phyloP scores from a whole-genome alignment of 2,797 vertebrate species.

The Amblyopsis hoosieri region DNA sequence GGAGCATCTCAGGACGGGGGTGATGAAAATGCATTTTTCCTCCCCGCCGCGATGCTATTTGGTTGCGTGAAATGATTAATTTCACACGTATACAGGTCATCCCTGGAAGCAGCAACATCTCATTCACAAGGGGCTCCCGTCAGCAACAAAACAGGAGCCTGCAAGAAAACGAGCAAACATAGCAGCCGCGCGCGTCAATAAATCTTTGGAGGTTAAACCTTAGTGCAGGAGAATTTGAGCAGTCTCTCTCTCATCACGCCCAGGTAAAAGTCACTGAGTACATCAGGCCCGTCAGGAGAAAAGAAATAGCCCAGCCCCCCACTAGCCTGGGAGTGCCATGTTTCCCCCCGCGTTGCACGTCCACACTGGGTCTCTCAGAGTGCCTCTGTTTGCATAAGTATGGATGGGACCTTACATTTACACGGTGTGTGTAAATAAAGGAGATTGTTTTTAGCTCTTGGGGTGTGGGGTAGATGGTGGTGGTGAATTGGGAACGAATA shows the following conservation, averaged over 20 bases:
- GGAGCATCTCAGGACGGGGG: constrained; percentile 49
- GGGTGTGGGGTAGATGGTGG: too few species aligned
- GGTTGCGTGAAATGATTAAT: constrained; percentile 79
- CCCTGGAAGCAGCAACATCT: constrained; percentile 75
- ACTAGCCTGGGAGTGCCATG: constrained; percentile 43
- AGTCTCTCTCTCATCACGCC: constrained; percentile 32
- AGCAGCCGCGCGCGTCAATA: constrained; percentile 70
- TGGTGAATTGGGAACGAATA: too few species aligned
- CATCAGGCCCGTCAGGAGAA: constrained; percentile 50
- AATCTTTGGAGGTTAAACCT: constrained; percentile 77
- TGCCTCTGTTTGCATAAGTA: constrained; percentile 66
- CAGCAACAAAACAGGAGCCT: constrained; percentile 78
- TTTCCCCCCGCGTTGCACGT: constrained; percentile 27
- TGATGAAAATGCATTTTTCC: constrained; percentile 69
- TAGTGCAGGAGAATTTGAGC: constrained; percentile 68
- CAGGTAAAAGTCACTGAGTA: constrained; percentile 70
- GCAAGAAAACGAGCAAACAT: constrained; percentile 74
- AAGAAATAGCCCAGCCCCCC: constrained; percentile 31
- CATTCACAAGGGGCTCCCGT: constrained; percentile 76
- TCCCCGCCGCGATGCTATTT: constrained; percentile 63
- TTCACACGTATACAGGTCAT: constrained; percentile 78
- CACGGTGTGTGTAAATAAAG: constrained; percentile 73
- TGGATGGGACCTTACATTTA: constrained; percentile 68
- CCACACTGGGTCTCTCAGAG: constrained; percentile 21
- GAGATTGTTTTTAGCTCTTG: constrained; percentile 70